These are phyloP conservation scores for Acronicta leporina DNA, from an alignment of 2,888 invertebrate genomes.

Conservation along the genomic window DNA sequence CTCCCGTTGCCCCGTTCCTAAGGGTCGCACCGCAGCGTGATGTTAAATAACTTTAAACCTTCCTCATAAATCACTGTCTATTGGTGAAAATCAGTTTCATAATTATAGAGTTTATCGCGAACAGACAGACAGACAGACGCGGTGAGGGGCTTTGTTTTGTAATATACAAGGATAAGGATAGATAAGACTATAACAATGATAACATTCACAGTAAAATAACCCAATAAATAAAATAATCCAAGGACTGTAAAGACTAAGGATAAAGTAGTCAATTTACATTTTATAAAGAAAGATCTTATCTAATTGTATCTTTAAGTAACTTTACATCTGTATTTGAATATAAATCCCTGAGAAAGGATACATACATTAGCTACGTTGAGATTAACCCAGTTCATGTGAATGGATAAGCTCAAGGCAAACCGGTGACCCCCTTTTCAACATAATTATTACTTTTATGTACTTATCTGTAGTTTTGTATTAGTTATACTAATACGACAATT, in stretches of 20 bases:
- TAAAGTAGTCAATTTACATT: slow-evolving; percentile 6
- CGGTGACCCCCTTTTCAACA: not conserved
- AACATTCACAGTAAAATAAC: no score
- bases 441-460: not conserved
- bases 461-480: not conserved
- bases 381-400: slow-evolving; percentile 11
- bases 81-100: no score
- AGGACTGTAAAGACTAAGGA: not conserved
- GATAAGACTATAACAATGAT: no score
- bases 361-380: slow-evolving; percentile 17
- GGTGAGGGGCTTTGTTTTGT: no score
- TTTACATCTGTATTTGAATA: slow-evolving; percentile 17
- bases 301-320: slow-evolving; percentile 5
- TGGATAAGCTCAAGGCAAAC: slow-evolving; percentile 12
- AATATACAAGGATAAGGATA: no score
- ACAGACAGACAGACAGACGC: no score
- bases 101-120: no score
- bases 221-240: slow-evolving; percentile 1
- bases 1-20: no score
- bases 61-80: no score
- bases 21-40: no score
- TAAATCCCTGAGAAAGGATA: slow-evolving; percentile 22
- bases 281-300: slow-evolving; percentile 17
- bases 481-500: not conserved
- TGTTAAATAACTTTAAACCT: no score